Evolutionary conservation across 2,888 invertebrate genomes (phyloP), one percentile per base, ranked within the genome.

Genomic region (Eupithecia insigniata): DNA sequence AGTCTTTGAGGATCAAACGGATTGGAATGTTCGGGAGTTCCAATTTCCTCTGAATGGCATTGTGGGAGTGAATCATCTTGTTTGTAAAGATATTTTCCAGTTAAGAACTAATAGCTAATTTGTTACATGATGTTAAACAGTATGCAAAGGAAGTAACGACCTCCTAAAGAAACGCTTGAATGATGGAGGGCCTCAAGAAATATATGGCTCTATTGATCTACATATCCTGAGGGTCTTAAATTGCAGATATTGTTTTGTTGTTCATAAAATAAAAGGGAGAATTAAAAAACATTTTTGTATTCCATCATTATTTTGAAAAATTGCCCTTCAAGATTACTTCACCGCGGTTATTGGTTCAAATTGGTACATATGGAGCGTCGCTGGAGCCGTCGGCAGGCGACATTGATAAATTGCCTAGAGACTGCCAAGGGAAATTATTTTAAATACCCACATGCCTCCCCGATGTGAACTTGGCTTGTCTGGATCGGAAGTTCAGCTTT

Each of bases 351-450:
- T 62, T 62, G 32, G 60, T 60, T 16, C 16, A 30, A 60, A 60
- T 7, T 60, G 60, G 30, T 60, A 30, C 30, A 30, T 67, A 76
- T 78, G 78, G 79, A 69, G 66, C 55, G 64, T 58, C 22, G 46
- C 46, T 46, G 28, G 18, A 34, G n/a, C 34, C 72, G 76, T 75
- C 67, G 62, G 73, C 66, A 71, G 64, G 58, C 78, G 87, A 89
- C 86, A 79, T 87, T 89, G 88, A 89, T 86, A 89, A 89, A 89
- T 89, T 85, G 80, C 80, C 76, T 61, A 72, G 76, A 76, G 77
- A 76, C 83, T 82, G 82, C 82, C 87, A 75, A 79, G 88, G 85
- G 85, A 87, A 87, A 87, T 88, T 86, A 88, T 88, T 85, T 86
- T 83, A 87, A 88, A 83, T 80, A 84, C 81, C 83, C 78, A 72